Evolutionary conservation across 2,888 invertebrate species (phyloP).

Genomic region (Drosophila neonasuta): DNA sequence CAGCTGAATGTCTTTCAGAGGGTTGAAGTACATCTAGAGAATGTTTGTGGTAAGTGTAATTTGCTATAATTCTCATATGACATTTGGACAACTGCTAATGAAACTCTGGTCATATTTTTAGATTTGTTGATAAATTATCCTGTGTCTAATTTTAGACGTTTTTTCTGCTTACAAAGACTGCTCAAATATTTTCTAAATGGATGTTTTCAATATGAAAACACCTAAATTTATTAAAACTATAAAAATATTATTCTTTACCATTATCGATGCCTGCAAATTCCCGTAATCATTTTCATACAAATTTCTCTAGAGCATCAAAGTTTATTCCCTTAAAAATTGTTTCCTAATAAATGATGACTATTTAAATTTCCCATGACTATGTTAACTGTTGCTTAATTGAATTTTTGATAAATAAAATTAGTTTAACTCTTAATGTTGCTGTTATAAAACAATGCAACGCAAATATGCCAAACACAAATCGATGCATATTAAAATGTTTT

Average conservation of each 20-base stretch:
- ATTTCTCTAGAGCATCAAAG: background rate
- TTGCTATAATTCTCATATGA: background rate
- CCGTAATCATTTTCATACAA: too few relatives aligned
- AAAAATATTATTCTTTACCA: too few relatives aligned
- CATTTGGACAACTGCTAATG: background rate
- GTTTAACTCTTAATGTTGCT: background rate
- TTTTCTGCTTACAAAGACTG: background rate
- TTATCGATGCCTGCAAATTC: too few relatives aligned
- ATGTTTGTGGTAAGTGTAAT: background rate
- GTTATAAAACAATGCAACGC: background rate
- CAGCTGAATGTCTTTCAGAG: background rate
- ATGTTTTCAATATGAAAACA: too few relatives aligned
- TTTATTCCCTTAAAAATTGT: background rate
- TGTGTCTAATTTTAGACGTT: background rate
- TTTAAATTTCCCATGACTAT: background rate
- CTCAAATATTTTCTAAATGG: too few relatives aligned
- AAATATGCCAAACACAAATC: constrained; percentile 22
- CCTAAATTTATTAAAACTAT: too few relatives aligned
- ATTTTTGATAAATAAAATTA: background rate
- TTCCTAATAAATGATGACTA: background rate
- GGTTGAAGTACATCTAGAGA: background rate
- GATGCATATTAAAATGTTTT: constrained; percentile 13
- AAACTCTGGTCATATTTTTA: background rate
- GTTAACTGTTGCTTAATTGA: constrained; percentile 2
- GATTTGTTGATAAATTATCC: background rate